A percentile compares a stretch with the other conserved stretches of the same genome.
phyloP scores from a whole-genome alignment of 2,113 vertebrate species.

The Pandion haliaetus region DNA sequence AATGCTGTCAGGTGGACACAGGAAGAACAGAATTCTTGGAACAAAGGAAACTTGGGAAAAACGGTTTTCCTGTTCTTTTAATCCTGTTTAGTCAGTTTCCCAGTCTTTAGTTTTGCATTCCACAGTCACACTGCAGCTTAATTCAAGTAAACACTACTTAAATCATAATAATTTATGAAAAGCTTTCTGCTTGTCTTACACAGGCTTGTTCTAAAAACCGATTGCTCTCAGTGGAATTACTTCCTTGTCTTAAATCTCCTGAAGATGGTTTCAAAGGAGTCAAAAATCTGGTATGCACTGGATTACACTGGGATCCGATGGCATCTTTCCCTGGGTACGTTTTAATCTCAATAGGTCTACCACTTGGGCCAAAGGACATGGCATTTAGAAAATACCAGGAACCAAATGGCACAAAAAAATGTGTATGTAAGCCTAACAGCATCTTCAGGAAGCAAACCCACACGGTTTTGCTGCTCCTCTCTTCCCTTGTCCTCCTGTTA shows the following conservation, averaged over 20 bases:
- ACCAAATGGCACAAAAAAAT: background rate
- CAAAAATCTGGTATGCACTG: background rate
- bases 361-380: background rate
- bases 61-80: background rate
- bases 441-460: background rate
- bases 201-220: background rate
- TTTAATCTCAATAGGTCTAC: background rate
- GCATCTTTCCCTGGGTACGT: background rate
- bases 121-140: background rate
- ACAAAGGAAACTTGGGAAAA: background rate
- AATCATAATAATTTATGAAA: background rate
- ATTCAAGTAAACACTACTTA: background rate
- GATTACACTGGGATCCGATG: background rate
- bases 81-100: background rate
- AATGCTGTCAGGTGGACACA: background rate
- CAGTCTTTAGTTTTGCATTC: background rate
- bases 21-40: background rate
- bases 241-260: fast-evolving
- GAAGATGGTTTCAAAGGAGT: background rate
- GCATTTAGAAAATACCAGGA: background rate
- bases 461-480: background rate
- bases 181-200: background rate
- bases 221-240: background rate
- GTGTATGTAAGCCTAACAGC: background rate
- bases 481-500: background rate